Conservation (phyloP, 1,140 invertebrate species). For the Euglossa dilemma region DNA sequence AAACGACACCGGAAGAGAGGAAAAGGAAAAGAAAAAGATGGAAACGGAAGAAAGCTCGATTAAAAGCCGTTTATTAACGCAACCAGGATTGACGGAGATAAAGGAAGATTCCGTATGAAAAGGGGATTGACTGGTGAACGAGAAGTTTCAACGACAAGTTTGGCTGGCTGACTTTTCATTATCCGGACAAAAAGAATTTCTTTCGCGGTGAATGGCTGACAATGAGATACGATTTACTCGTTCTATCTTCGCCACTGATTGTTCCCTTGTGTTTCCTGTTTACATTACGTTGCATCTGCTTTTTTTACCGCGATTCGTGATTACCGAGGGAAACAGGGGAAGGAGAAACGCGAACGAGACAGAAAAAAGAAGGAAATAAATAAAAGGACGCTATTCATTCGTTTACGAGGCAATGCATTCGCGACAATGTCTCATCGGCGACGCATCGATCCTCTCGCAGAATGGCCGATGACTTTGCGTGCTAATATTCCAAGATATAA, state of each 20-base stretch:
- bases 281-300: neutral
- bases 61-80: no score
- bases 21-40: no score
- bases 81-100: no score
- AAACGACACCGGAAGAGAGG: no score
- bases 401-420: neutral
- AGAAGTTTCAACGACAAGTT: neutral
- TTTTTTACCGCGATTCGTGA: neutral
- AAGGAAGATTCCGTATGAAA: no score
- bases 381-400: no score
- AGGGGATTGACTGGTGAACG: neutral
- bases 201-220: neutral
- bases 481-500: neutral
- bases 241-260: slow-evolving; percentile 7
- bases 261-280: neutral
- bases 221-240: neutral
- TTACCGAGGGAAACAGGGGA: neutral
- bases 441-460: neutral
- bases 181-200: neutral
- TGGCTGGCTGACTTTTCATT: neutral
- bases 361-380: neutral
- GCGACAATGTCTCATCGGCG: neutral
- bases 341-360: neutral
- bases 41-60: no score
- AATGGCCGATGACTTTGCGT: neutral